Percentiles rank a stretch among this genome's conserved stretches.
These are phyloP conservation scores for Heteromyza rotundicornis DNA, from an alignment of 2,888 invertebrate genomes.

Conservation along the genomic window DNA sequence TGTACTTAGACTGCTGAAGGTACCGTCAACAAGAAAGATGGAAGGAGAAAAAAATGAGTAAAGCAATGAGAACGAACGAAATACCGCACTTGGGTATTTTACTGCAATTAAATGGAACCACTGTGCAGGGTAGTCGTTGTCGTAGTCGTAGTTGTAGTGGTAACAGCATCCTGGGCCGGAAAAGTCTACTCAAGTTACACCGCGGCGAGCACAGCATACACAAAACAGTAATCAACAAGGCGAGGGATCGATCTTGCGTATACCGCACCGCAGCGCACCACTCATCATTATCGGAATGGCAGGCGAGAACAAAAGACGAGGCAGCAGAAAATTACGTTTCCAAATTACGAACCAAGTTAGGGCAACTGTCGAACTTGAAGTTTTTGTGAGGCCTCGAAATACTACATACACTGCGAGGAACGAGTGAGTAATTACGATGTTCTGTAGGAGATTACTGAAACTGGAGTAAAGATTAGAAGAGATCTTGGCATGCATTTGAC, in stretches of 20 bases:
- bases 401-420: no score
- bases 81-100: conserved; percentile 12
- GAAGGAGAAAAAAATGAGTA: conserved; percentile 1
- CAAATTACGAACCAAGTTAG: background rate
- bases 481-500: no score
- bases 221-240: conserved; percentile 15
- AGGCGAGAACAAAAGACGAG: background rate
- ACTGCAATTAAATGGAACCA: conserved; percentile 14
- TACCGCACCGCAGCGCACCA: background rate
- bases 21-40: background rate
- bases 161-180: conserved; percentile 29
- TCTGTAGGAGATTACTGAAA: no score
- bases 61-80: conserved; percentile 1
- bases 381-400: no score
- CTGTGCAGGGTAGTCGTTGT: no score
- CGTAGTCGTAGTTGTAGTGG: background rate
- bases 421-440: no score
- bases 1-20: conserved; percentile 4
- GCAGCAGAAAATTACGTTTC: background rate
- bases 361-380: background rate
- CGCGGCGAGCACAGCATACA: conserved; percentile 9
- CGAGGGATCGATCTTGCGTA: conserved; percentile 2
- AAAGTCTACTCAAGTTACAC: conserved; percentile 41
- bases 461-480: no score
- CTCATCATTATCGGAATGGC: conserved; percentile 7